Percentiles rank a stretch among this genome's conserved stretches.
Evolutionary conservation across 2,113 vertebrate species (phyloP).

Genomic region (Notiomystis cincta): DNA sequence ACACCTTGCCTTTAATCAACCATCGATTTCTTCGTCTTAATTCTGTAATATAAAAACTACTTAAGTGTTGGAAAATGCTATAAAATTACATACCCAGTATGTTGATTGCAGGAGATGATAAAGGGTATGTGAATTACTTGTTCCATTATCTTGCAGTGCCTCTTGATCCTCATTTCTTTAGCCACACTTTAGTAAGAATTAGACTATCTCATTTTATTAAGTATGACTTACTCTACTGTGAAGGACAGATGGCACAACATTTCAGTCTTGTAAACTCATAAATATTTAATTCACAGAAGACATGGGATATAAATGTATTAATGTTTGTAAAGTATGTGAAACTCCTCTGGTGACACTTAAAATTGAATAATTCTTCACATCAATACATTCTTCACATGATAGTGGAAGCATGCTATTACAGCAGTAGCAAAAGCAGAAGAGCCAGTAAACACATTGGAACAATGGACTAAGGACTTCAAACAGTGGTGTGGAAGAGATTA

Average conservation of each 20-base stretch:
- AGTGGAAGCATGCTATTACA: not conserved
- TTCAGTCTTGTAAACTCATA: not conserved
- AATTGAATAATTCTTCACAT: not conserved
- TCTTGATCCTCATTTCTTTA: not conserved
- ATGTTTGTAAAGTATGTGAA: not conserved
- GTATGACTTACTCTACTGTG: not conserved
- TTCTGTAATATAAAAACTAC: slow-evolving; percentile 2
- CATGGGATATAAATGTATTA: not conserved
- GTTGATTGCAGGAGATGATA: slow-evolving; percentile 27
- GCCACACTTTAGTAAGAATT: not conserved
- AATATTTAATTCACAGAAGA: not conserved
- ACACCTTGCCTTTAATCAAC: slow-evolving; percentile 41
- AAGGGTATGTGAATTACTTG: not conserved
- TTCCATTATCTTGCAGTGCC: not conserved
- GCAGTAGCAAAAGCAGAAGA: not conserved
- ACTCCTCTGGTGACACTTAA: not conserved
- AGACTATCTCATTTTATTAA: not conserved
- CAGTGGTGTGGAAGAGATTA: not conserved
- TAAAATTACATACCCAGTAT: not conserved
- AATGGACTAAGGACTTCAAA: not conserved
- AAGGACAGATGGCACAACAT: not conserved
- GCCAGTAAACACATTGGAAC: not conserved
- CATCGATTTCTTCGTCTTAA: slow-evolving; percentile 22
- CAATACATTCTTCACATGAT: not conserved
- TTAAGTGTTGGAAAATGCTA: not conserved